Base-by-base conservation (phyloP, 2,113 vertebrate species). In the Halichoerus grypus region DNA sequence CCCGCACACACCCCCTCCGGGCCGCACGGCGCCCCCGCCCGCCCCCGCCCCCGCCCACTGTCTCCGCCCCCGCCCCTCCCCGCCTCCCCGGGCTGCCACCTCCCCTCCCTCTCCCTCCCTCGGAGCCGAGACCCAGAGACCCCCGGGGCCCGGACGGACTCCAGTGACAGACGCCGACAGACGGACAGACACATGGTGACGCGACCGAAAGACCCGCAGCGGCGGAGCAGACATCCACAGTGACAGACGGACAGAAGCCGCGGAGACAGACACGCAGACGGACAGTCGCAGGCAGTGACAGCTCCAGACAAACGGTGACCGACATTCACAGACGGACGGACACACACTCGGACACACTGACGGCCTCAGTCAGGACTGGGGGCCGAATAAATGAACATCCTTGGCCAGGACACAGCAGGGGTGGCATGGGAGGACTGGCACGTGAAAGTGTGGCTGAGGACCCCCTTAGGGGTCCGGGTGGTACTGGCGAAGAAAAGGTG, bases 1-100 rank as follows among this genome's bases (percentile, higher is more conserved):
- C 98, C 97, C 76, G 92, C 97, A 95, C 98, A 98, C 98, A 95
- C 98, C 97, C 96, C 92, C 97, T 96, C 95, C 39, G 83, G 97
- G 95, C 95, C 71, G 85, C 97, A 21, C 74, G 49, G 95, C 96
- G 97, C 97, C 97, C 97, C 94, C 80, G 89, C 97, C 95, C 95
- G 87, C 94, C 92, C 92, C 95, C 84, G 95, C 94, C 94, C 79
- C 92, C 96, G 91, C 94, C 96, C 96, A 89, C 95, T 93, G 97
- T 94, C 97, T 92, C 98, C 96, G 96, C 97, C 97, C 97, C 93
- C 93, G 96, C 95, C 97, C 88, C 97, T 94, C 93, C 98, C 95
- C 31, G 51, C 91, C 53, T 33, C 65, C 95, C 81, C 22, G 19
- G 87, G 82, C 89, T 42, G 92, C 91, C 97, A 72, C 96, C 69